Evolutionary conservation across 1,140 invertebrate genomes (phyloP).

Genomic region (Mizuhopecten yessoensis): DNA sequence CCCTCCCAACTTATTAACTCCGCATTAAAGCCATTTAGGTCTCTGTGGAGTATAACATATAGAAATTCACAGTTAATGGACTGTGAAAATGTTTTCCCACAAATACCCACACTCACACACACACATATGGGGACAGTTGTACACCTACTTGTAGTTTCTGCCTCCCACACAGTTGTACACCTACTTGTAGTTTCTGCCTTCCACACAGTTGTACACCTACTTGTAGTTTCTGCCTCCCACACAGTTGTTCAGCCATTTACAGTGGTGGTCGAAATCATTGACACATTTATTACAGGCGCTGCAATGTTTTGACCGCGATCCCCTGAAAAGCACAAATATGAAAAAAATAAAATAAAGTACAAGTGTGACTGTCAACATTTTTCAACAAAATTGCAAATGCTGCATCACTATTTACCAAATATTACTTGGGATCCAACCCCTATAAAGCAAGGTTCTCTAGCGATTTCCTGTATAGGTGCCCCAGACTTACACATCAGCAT

Average conservation of each 20-base stretch:
- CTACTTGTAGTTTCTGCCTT: background rate
- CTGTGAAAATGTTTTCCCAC: background rate
- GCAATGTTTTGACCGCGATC: constrained; percentile 92
- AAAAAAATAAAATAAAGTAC: background rate
- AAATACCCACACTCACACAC: background rate
- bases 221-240: constrained; percentile 95
- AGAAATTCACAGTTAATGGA: background rate
- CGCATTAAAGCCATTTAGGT: no score
- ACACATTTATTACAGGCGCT: constrained; percentile 98
- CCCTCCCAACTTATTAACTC: no score
- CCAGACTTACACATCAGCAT: constrained; percentile 83
- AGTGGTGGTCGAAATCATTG: constrained; percentile 95
- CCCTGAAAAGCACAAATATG: constrained; percentile 76
- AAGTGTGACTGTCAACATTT: no score
- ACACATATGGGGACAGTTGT: background rate
- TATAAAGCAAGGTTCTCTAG: no score
- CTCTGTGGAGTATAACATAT: no score
- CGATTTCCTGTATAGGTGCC: no score
- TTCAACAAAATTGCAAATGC: background rate
- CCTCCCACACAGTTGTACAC: background rate
- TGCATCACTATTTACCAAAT: background rate
- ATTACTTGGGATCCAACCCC: no score
- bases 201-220: constrained; percentile 86
- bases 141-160: no score
- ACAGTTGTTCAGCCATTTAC: constrained; percentile 99